Conservation (phyloP, 2,888 invertebrate genomes). For the Melinopterus prodromus region DNA sequence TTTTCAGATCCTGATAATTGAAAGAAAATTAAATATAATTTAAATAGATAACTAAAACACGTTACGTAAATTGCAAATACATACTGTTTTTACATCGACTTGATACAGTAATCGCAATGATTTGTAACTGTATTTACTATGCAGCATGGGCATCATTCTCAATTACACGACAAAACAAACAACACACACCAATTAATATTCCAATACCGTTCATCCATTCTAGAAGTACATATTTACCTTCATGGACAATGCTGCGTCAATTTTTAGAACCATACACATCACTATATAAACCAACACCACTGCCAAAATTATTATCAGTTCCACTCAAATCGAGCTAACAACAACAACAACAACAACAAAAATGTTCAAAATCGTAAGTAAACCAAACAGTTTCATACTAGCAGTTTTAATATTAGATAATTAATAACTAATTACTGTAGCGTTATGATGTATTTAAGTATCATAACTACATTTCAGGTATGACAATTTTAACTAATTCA, state of each 20-base stretch:
- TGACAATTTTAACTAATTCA: too few relatives aligned
- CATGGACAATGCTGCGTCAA: background rate
- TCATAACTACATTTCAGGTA: too few relatives aligned
- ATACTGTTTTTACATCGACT: background rate
- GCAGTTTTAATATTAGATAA: too few relatives aligned
- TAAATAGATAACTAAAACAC: too few relatives aligned
- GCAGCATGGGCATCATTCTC: background rate
- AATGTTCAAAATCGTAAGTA: slow-evolving; percentile 4
- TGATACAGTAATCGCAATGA: background rate
- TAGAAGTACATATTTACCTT: background rate
- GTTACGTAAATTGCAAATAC: too few relatives aligned
- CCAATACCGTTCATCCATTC: background rate
- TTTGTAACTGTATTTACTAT: background rate
- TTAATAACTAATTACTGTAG: too few relatives aligned
- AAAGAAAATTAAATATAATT: too few relatives aligned
- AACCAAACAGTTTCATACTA: background rate
- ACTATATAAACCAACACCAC: background rate
- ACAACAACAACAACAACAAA: background rate
- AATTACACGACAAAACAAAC: background rate
- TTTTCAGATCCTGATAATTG: too few relatives aligned
- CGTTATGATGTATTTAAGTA: too few relatives aligned
- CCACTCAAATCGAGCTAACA: background rate
- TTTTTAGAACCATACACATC: background rate
- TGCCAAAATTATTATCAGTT: background rate
- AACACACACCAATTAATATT: background rate